Conservation (phyloP, 2,888 invertebrate species). For the Trachelus iudaicus region DNA sequence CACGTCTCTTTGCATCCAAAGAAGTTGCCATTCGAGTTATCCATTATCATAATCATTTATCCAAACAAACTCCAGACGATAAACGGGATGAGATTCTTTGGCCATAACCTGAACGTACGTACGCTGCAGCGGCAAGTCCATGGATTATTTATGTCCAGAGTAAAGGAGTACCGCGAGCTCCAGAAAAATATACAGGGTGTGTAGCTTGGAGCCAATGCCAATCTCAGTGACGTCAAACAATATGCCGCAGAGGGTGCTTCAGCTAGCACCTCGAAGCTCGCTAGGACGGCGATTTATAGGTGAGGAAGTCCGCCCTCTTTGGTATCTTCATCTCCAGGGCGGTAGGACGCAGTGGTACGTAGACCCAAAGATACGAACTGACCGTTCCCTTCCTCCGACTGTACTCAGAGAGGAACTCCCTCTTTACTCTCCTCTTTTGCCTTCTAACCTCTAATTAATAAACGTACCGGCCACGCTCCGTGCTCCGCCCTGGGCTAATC, state of each 20-base stretch:
- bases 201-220: not conserved
- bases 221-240: not conserved
- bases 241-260: constrained; percentile 2
- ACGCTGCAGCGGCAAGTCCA: not conserved
- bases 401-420: constrained; percentile 18
- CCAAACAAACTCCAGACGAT: not conserved
- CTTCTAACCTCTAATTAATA: constrained; percentile 57
- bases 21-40: not conserved
- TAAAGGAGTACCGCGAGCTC: constrained; percentile 5
- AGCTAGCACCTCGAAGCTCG: constrained; percentile 53
- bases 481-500: constrained; percentile 33
- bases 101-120: not conserved
- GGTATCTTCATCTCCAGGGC: constrained; percentile 59
- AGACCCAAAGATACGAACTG: constrained; percentile 6
- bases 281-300: constrained; percentile 58
- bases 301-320: constrained; percentile 50
- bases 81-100: not conserved
- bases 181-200: not conserved
- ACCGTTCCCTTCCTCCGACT: not conserved
- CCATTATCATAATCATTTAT: not conserved
- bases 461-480: constrained; percentile 46
- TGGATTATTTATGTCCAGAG: not conserved
- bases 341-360: constrained; percentile 41
- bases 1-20: not conserved
- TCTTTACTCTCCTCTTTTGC: constrained; percentile 27